Evolutionary conservation across 2,797 vertebrate species (phyloP), one percentile per base, ranked within the genome.

Genomic region (Darevskia nairensis): DNA sequence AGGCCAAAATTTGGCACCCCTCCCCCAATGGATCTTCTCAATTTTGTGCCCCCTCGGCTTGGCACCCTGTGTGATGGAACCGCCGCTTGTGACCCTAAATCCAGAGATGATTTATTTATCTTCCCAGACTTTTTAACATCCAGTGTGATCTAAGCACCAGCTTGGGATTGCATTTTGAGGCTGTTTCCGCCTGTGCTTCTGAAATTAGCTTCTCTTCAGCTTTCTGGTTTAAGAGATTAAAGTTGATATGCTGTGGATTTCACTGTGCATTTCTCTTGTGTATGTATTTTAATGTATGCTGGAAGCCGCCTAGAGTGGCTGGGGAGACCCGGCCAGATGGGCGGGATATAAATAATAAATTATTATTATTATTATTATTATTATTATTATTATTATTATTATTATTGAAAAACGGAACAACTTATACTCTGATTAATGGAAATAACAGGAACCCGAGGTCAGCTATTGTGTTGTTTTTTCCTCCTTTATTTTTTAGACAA

Each of bases 201-300:
- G n/a, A 5, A 32, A 72, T 72, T 72, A 72, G 69, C 69, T n/a
- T 32, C 15, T 72, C 19, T 72, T 72, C 1, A 3, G 29, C n/a
- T 13, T 72, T 72, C 69, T 72, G n/a, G 29, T 72, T 72, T 32
- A 72, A 93, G 93, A 92, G 79, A 92, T 90, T 91, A 87, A 91
- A 64, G 74, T 94, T 94, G 88, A 89, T 85, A 88, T 6, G 15
- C 88, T 88, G 91, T 27, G 84, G 90, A 5, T 93, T 93, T 92
- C 85, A n/a, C n/a, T 85, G 72, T 88, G 91, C 86, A 72, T 84
- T 93, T 80, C 89, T 93, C 91, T 6, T 94, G 80, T 86, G 91
- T n/a, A n/a, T n/a, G n/a, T n/a, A n/a, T n/a, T n/a, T n/a, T n/a
- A n/a, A n/a, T n/a, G n/a, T n/a, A n/a, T n/a, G n/a, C n/a, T n/a